Evolutionary conservation across 2,113 vertebrate species (phyloP), one percentile per base, ranked within the genome.

Genomic region (Misgurnus mizolepis): DNA sequence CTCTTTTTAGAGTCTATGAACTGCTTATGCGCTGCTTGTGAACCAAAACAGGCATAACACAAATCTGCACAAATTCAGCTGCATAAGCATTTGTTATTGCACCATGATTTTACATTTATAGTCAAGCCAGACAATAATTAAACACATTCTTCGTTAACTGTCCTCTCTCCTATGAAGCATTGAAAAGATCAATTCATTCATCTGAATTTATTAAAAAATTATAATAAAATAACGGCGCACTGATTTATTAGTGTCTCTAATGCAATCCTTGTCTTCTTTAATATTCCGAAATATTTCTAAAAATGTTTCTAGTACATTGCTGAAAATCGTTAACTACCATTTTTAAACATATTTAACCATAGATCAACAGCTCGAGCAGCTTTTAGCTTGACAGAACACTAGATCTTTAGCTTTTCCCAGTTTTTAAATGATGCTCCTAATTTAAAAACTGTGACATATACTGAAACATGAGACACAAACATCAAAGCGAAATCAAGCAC

Each of bases 351-450:
- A 17, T n/a, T n/a, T 7, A n/a, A n/a, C 5, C 5, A 56, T 11
- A 56, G 27, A 34, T 34, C 27, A 34, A 34, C 27, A 34, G 27
- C 27, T 34, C 27, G 55, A 58, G 55, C 12, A 56, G 15, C 1
- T n/a, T 55, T 2, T 56, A 17, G 15, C 5, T n/a, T 55, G 2
- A 71, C 15, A 56, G 15, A 40, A 71, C 17, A n/a, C 7, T 22
- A 12, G 6, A 5, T 72, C 17, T 40, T 1, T 41, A 61, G 17
- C 18, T 76, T 41, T 75, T 17, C 62, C 82, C 68, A 78, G 55
- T 80, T 60, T 76, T 83, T 39, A 41, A 68, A 73, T 58, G 56
- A 76, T 66, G 77, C 56, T 65, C 50, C 70, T 66, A 50, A 65
- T 61, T 53, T 72, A 80, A 74, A 62, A 14, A 53, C 41, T 68